Evolutionary conservation across 2,113 vertebrate species (phyloP).

Genomic region (Triplophysa dalaica): DNA sequence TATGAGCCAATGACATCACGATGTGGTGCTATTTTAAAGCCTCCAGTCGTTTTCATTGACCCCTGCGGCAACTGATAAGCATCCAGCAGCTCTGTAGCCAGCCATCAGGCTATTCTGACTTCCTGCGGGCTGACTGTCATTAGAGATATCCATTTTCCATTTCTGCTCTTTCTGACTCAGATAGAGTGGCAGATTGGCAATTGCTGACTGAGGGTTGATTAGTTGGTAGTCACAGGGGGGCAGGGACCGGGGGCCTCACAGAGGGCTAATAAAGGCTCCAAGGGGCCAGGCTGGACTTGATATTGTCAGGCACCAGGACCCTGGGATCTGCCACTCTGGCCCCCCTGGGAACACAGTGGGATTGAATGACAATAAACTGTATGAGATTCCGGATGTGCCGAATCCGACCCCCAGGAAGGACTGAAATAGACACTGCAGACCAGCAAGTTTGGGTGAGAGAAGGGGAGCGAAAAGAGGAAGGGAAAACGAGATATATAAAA

Average conservation of each 20-base stretch:
- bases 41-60: constrained; percentile 34
- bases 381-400: constrained; percentile 80
- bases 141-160: constrained; percentile 48
- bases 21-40: constrained; percentile 54
- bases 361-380: constrained; percentile 80
- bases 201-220: constrained; percentile 45
- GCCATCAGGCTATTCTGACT: constrained; percentile 37
- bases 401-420: constrained; percentile 82
- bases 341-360: constrained; percentile 66
- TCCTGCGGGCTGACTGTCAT: constrained; percentile 52
- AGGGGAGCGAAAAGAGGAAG: constrained; percentile 31
- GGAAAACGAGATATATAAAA: constrained; percentile 1
- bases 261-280: constrained; percentile 7
- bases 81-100: constrained; percentile 31
- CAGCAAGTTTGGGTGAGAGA: constrained; percentile 65
- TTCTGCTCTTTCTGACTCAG: constrained; percentile 28
- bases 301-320: constrained; percentile 66
- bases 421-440: constrained; percentile 81
- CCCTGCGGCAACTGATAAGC: constrained; percentile 44
- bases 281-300: constrained; percentile 42
- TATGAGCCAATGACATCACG: constrained; percentile 50
- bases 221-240: constrained; percentile 11
- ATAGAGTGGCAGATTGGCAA: constrained; percentile 38
- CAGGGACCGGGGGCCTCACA: neutral
- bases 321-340: constrained; percentile 63